Conservation (phyloP, 2,797 vertebrate species). For the Stomatorhinus walkeri region DNA sequence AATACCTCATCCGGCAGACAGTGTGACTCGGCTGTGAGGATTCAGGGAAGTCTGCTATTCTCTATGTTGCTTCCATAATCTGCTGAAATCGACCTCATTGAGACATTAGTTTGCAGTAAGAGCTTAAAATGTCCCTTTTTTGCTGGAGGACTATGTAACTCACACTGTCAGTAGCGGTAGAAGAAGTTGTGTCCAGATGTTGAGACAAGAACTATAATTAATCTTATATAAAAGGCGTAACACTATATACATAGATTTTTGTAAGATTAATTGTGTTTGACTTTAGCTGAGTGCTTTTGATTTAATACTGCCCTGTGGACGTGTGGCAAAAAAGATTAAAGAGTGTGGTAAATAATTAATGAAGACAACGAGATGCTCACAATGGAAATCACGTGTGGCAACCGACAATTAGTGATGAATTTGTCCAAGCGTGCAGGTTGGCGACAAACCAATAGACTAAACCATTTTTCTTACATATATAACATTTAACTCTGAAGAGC, state of each 20-base stretch:
- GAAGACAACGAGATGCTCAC: not conserved
- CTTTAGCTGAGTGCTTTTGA: slow-evolving; percentile 7
- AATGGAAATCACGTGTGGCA: not conserved
- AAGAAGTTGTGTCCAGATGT: slow-evolving; percentile 5
- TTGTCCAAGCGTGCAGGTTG: not conserved
- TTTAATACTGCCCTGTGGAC: slow-evolving; percentile 8
- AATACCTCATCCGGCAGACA: not conserved
- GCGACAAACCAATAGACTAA: not conserved
- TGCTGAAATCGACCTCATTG: not conserved
- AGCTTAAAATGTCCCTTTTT: not conserved
- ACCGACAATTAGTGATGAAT: not conserved
- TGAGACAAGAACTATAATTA: slow-evolving; percentile 7
- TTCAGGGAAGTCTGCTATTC: not conserved
- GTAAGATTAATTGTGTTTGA: slow-evolving; percentile 14
- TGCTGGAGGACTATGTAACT: not conserved
- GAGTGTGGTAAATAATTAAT: slow-evolving; percentile 4
- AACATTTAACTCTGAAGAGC: not conserved
- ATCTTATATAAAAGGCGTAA: not conserved
- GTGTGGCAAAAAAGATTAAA: slow-evolving; percentile 1
- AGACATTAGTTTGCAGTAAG: not conserved
- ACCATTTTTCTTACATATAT: not conserved
- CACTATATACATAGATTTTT: slow-evolving; percentile 10
- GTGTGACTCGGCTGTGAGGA: not conserved
- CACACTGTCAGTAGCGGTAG: not conserved
- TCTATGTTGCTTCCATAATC: not conserved